Percentiles rank a stretch among this genome's conserved stretches.
phyloP scores from a whole-genome alignment of 2,797 vertebrate genomes.

The Luscinia luscinia region DNA sequence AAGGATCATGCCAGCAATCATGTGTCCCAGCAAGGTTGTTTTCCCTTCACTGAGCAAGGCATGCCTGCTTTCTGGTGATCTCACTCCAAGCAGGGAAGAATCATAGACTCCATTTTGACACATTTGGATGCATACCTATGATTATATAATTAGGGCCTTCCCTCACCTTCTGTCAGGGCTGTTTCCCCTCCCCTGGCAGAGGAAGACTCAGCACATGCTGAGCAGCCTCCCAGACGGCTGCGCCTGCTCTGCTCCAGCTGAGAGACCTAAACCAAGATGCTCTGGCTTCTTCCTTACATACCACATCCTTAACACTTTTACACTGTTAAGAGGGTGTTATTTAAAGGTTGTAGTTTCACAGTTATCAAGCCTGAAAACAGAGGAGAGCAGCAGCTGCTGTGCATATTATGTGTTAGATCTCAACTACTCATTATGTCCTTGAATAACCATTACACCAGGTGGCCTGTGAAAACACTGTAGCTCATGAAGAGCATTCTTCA shows the following conservation, averaged over 20 bases:
- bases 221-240: background rate
- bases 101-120: background rate
- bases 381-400: constrained; percentile 33
- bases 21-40: background rate
- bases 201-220: background rate
- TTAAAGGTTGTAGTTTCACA: background rate
- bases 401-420: background rate
- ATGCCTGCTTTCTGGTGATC: background rate
- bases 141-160: background rate
- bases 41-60: background rate
- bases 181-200: background rate
- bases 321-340: background rate
- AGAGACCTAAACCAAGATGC: background rate
- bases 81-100: background rate
- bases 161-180: background rate
- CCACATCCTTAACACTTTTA: background rate
- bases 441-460: constrained; percentile 31
- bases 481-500: background rate
- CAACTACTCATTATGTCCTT: background rate
- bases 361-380: background rate
- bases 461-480: constrained; percentile 18
- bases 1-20: background rate
- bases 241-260: background rate
- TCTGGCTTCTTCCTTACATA: background rate
- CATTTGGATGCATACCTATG: background rate